A percentile compares a stretch with the other conserved stretches of the same genome.
phyloP scores from a whole-genome alignment of 92 coral and sea anemone species.

The Phenganax subtilis region DNA sequence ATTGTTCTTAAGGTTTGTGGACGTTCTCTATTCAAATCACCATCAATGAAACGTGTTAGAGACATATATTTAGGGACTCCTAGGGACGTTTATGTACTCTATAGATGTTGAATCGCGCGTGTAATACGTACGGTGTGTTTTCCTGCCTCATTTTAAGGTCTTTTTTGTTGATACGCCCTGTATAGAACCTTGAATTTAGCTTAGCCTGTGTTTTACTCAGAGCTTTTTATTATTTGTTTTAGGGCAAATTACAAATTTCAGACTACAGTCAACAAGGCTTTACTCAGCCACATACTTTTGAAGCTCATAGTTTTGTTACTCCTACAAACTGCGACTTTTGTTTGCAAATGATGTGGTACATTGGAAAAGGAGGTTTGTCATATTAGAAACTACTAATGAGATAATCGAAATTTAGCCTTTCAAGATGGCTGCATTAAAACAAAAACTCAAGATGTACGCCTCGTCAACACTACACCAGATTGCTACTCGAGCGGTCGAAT shows the following conservation, averaged over 20 bases:
- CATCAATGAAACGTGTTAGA: not conserved
- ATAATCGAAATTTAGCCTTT: no score
- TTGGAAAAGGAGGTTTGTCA: constrained; percentile 68
- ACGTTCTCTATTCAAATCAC: not conserved
- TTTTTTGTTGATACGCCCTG: not conserved
- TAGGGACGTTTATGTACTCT: not conserved
- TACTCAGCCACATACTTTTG: constrained; percentile 94
- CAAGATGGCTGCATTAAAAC: no score
- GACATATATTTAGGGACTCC: not conserved
- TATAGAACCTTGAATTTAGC: not conserved
- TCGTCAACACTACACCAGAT: no score
- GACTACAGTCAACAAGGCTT: constrained; percentile 95
- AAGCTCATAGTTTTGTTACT: constrained; percentile 70
- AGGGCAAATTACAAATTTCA: constrained; percentile 94
- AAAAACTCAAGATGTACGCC: no score
- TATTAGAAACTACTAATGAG: not conserved
- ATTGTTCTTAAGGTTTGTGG: constrained; percentile 73
- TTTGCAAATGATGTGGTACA: constrained; percentile 75
- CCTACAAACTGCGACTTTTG: constrained; percentile 97
- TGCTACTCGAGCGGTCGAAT: no score
- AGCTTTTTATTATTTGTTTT: not conserved
- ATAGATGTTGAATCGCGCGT: no score
- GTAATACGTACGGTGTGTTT: no score
- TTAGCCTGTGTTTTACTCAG: no score
- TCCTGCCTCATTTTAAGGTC: no score